Evolutionary conservation across 2,888 invertebrate species (phyloP).

Genomic region (Bugulina stolonifera): DNA sequence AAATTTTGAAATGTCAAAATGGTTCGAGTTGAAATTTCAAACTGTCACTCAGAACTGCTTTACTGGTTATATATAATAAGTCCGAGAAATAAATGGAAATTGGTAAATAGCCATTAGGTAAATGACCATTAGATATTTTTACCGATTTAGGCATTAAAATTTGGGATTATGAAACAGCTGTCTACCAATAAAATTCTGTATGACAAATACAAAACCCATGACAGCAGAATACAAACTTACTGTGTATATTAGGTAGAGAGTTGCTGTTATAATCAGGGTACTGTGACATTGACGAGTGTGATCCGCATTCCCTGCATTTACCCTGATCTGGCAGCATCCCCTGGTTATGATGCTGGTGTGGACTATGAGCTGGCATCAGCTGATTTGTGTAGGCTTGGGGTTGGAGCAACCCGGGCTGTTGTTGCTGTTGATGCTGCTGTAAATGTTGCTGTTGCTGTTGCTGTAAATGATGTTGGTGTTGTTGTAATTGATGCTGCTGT

Average conservation of each 20-base stretch:
- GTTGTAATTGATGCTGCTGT: neutral
- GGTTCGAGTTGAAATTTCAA: too few species aligned
- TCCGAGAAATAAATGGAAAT: too few species aligned
- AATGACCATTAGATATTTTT: too few species aligned
- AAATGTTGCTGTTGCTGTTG: neutral
- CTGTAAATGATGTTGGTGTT: neutral
- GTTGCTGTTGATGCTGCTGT: neutral
- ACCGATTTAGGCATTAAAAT: too few species aligned
- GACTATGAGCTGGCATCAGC: neutral
- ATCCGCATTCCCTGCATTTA: slow-evolving; percentile 20
- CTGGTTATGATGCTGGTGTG: neutral
- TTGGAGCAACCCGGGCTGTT: neutral
- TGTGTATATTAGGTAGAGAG: slow-evolving; percentile 16
- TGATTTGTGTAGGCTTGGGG: slow-evolving; percentile 2
- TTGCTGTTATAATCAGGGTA: slow-evolving; percentile 20
- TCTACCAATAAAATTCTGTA: too few species aligned
- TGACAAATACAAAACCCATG: too few species aligned
- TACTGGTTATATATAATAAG: too few species aligned
- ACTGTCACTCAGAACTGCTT: too few species aligned
- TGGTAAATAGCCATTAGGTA: too few species aligned
- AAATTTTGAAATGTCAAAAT: too few species aligned
- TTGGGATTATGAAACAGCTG: too few species aligned
- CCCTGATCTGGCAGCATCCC: neutral
- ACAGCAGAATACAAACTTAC: too few species aligned
- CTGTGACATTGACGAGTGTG: slow-evolving; percentile 16